Conservation (phyloP, 2,888 invertebrate genomes). For the Chaitophorus viminalis region DNA sequence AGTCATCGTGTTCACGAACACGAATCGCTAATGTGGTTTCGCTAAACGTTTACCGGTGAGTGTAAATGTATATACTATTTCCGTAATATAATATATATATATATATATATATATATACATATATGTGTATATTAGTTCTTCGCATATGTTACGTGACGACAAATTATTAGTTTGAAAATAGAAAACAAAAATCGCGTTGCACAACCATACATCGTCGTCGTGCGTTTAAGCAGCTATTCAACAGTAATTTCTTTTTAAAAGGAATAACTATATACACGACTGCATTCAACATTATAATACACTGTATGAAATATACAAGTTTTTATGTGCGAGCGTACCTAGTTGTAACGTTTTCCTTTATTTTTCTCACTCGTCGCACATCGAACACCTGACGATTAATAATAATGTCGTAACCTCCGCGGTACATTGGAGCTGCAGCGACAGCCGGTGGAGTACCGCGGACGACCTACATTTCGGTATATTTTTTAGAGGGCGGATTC, state of each 20-base stretch:
- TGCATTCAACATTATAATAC: neutral
- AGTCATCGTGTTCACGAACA: neutral
- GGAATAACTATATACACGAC: constrained; percentile 11
- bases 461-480: constrained; percentile 16
- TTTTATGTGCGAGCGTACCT: neutral
- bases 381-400: constrained; percentile 2
- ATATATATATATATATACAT: too few relatives aligned
- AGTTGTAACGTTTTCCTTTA: neutral
- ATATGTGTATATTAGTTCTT: too few relatives aligned
- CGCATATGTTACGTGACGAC: neutral
- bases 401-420: constrained; percentile 8
- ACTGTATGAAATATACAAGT: neutral
- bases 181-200: constrained; percentile 20
- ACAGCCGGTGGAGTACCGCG: neutral
- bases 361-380: neutral
- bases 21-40: neutral
- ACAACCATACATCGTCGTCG: neutral
- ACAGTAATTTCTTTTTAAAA: neutral
- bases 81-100: too few relatives aligned
- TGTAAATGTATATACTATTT: neutral
- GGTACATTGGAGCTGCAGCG: neutral
- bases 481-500: neutral
- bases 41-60: neutral
- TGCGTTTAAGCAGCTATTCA: neutral
- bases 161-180: constrained; percentile 33